These are phyloP conservation scores for Epirrita christyi DNA, from an alignment of 2,888 invertebrate species.

Conservation along the genomic window DNA sequence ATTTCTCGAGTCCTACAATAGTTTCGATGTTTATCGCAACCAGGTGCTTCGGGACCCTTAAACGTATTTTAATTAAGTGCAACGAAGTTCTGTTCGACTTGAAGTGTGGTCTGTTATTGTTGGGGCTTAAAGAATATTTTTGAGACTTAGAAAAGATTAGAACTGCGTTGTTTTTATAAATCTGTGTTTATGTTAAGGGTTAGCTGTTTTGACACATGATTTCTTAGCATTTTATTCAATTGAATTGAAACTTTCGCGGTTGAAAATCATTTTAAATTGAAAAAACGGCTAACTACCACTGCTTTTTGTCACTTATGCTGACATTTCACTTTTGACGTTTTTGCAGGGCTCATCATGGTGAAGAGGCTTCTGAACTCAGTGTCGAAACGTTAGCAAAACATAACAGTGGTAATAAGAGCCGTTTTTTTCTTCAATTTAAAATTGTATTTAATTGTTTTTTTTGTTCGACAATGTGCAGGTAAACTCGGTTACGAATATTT, in stretches of 20 bases:
- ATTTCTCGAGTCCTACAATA: slow-evolving; percentile 81
- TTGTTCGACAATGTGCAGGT: neutral
- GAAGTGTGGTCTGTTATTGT: slow-evolving; percentile 41
- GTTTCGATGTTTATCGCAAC: slow-evolving; percentile 79
- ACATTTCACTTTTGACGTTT: too few relatives aligned
- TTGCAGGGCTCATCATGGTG: too few relatives aligned
- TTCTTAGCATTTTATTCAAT: too few relatives aligned
- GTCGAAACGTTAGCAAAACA: too few relatives aligned
- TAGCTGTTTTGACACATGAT: slow-evolving; percentile 17
- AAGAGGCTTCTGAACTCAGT: too few relatives aligned
- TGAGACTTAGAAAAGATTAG: slow-evolving; percentile 14
- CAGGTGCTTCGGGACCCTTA: slow-evolving; percentile 74
- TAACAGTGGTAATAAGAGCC: too few relatives aligned
- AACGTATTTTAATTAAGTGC: slow-evolving; percentile 79
- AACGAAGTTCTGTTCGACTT: slow-evolving; percentile 43
- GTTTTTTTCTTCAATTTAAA: too few relatives aligned
- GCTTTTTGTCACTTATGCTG: too few relatives aligned
- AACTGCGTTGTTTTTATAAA: slow-evolving; percentile 8
- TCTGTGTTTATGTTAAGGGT: slow-evolving; percentile 15
- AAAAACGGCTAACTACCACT: too few relatives aligned
- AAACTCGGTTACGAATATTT: too few relatives aligned
- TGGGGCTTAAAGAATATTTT: slow-evolving; percentile 26
- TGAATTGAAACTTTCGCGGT: too few relatives aligned
- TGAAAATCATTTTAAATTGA: too few relatives aligned
- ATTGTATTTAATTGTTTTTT: neutral